Evolutionary conservation across 2,888 invertebrate species (phyloP), one percentile per base, ranked within the genome.

Genomic region (Aspidiotus rigidus): DNA sequence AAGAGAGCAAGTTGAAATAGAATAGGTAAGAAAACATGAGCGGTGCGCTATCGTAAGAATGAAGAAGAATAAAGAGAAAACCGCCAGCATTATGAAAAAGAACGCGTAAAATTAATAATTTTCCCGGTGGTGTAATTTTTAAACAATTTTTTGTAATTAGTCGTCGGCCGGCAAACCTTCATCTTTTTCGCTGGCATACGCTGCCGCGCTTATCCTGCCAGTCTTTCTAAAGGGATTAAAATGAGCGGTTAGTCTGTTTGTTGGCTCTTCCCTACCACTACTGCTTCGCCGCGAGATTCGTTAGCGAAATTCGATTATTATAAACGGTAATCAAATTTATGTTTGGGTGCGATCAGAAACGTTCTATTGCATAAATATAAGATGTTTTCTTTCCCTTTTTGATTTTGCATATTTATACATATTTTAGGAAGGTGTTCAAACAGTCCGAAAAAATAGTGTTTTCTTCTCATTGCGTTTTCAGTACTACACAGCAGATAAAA

Each of bases 81-180:
- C 10, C 11, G 49, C 3, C 49, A 49, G 49, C 49, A n/a, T 13
- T 13, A 49, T 49, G 49, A 49, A 49, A 44, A 49, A n/a, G n/a
- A 49, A 49, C 49, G 49, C 49, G 49, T n/a, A 49, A 49, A 49
- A 49, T 49, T 11, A 49, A 49, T 49, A 49, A 49, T 49, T 49
- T 49, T 49, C 49, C 49, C 49, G 49, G 49, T n/a, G 49, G 49
- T 49, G 49, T n/a, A 49, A 49, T 49, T 49, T 49, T 49, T 49
- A 49, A 49, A 49, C 49, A 49, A 49, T 49, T 49, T 49, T 49
- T 49, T 49, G n/a, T 49, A 49, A 49, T 49, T 49, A 49, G 49
- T 49, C 28, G 28, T 28, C 49, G 49, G 49, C 11, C 49, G n/a
- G n/a, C 49, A n/a, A 49, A 49, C 49, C 10, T 13, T 49, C 49